Conservation (phyloP, 2,888 invertebrate genomes). For the Lomographa bimaculata region DNA sequence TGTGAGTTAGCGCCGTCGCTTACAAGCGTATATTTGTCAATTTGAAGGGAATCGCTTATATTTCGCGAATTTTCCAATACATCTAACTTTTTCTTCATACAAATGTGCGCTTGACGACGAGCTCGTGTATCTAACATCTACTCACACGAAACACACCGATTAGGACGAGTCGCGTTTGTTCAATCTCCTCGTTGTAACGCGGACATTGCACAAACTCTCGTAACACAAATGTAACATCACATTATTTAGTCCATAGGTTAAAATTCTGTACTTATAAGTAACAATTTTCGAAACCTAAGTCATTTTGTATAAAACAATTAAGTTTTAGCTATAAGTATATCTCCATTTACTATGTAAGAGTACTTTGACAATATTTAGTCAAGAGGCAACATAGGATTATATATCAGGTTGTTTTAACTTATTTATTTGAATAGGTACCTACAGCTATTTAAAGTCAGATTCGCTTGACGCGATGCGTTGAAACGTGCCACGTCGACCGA, state of each 20-base stretch:
- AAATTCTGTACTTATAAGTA: conserved; percentile 80
- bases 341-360: conserved; percentile 77
- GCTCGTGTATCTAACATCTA: no score
- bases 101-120: no score
- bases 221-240: conserved; percentile 57
- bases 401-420: conserved; percentile 72
- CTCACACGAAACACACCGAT: no score
- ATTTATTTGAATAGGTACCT: conserved; percentile 72
- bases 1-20: no score
- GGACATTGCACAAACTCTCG: conserved; percentile 46
- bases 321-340: conserved; percentile 79
- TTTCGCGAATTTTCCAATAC: no score
- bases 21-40: no score
- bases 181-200: conserved; percentile 33
- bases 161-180: conserved; percentile 45
- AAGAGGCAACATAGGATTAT: conserved; percentile 73
- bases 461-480: conserved; percentile 39
- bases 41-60: no score
- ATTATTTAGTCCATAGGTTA: conserved; percentile 75
- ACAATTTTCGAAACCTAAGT: conserved; percentile 83
- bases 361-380: conserved; percentile 75
- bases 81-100: no score
- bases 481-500: conserved; percentile 46
- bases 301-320: conserved; percentile 82
- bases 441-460: conserved; percentile 45